Evolutionary conservation across 2,797 vertebrate species (phyloP), one percentile per base, ranked within the genome.

Genomic region (Tamandua tetradactyla): DNA sequence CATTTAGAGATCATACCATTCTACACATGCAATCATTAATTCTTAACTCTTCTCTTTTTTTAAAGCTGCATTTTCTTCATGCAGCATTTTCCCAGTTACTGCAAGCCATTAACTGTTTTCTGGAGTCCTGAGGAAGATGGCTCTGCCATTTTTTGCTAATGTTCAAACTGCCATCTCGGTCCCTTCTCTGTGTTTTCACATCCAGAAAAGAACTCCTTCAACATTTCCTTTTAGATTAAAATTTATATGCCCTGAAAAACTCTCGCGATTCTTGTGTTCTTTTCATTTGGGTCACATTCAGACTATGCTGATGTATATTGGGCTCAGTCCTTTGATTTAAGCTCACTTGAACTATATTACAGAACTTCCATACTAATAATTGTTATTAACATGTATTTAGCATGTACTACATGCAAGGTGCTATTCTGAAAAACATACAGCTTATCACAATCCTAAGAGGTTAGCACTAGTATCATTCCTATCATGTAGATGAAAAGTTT

Each of bases 191-290:
- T 52, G 13, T 55, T 55, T 20, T 55, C 17, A 14, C 6, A 86
- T 55, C 22, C 35, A 61, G 79, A 69, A 71, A 93, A 68, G 9
- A 83, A 55, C 27, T 37, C 42, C 30, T 80, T 37, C 0, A 85
- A 74, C 27, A 76, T 87, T 96, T 87, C 35, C n/a, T 84, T 64
- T 80, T 62, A 89, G 49, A 83, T 89, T 71, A 89, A 94, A 94
- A 91, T 76, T 44, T 83, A 76, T 66, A 57, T 37, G 4, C 61
- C 12, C 32, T 79, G 69, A 59, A 93, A 74, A 74, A 87, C 32
- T 89, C 57, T 84, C 79, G 25, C 86, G 83, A 68, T 44, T 15
- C 30, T 55, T 76, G 23, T 44, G 61, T 59, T 90, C 44, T 89
- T 94, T 78, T 92, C 57, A 62, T 59, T 92, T 78, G 8, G 27